phyloP scores from a whole-genome alignment of 1,140 invertebrate species.

The Drosophila asahinai region DNA sequence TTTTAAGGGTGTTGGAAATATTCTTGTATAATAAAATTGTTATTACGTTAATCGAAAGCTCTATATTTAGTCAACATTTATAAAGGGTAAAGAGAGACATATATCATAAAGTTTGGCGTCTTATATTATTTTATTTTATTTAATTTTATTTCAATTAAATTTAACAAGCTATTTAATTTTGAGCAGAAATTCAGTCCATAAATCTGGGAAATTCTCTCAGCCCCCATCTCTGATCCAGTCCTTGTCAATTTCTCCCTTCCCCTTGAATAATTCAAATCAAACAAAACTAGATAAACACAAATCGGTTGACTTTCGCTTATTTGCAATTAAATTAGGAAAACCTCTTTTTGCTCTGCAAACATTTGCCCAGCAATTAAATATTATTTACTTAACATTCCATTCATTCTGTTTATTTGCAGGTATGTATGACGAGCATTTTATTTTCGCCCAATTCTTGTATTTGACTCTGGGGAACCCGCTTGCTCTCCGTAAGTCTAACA shows the following conservation, averaged over 20 bases:
- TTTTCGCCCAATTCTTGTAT: slow-evolving; percentile 23
- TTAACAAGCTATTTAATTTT: neutral
- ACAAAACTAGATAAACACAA: slow-evolving; percentile 18
- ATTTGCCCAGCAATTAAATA: slow-evolving; percentile 68
- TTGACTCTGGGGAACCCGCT: neutral
- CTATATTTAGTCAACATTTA: too few species aligned
- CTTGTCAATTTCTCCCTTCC: neutral
- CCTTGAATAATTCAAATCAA: slow-evolving; percentile 16
- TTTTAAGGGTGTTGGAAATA: neutral
- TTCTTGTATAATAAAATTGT: neutral
- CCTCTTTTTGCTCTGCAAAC: slow-evolving; percentile 39
- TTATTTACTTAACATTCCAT: slow-evolving; percentile 55
- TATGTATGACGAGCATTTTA: slow-evolving; percentile 49
- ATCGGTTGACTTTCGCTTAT: slow-evolving; percentile 32
- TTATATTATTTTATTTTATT: too few species aligned
- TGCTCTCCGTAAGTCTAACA: slow-evolving; percentile 48
- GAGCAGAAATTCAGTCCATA: neutral
- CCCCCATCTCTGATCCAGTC: neutral
- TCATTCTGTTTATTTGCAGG: slow-evolving; percentile 62
- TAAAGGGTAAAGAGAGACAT: too few species aligned
- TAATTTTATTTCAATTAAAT: too few species aligned
- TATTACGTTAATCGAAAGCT: neutral
- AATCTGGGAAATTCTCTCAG: neutral
- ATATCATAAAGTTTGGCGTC: too few species aligned
- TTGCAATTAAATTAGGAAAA: slow-evolving; percentile 35